Conservation (phyloP, 2,113 vertebrate species). For the Scatophagus argus region DNA sequence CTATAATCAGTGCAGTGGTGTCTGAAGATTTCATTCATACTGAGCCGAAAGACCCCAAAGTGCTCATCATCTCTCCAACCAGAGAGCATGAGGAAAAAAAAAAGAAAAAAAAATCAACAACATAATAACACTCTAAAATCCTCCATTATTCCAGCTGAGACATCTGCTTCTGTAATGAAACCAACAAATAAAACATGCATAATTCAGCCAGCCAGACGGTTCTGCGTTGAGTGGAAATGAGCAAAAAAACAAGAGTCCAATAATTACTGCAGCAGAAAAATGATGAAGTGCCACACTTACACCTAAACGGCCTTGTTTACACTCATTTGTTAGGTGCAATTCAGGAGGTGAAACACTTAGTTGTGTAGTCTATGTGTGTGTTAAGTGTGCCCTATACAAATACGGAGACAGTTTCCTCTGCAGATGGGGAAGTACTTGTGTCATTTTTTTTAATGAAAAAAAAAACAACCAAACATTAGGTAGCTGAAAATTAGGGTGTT, state of each 20-base stretch:
- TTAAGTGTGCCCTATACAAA: not conserved
- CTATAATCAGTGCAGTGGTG: conserved; percentile 14
- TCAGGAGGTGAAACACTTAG: conserved; percentile 45
- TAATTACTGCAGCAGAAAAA: conserved; percentile 66
- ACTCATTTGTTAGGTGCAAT: conserved; percentile 65
- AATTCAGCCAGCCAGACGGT: conserved; percentile 66
- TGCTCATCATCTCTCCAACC: conserved; percentile 48
- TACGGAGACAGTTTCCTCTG: conserved; percentile 15
- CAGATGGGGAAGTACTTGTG: conserved; percentile 31
- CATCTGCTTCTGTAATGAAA: conserved; percentile 76
- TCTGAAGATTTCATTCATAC: conserved; percentile 45
- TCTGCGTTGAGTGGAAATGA: conserved; percentile 46
- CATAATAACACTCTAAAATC: conserved; percentile 61
- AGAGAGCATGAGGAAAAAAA: not conserved
- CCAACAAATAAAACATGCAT: conserved; percentile 77
- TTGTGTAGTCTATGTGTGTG: conserved; percentile 17
- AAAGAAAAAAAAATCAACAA: not conserved
- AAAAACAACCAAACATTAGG: conserved; percentile 51
- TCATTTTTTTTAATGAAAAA: conserved; percentile 53
- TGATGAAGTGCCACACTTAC: conserved; percentile 68
- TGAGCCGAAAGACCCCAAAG: conserved; percentile 35
- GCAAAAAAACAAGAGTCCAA: conserved; percentile 37
- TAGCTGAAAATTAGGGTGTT: conserved; percentile 31
- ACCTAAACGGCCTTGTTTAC: conserved; percentile 69
- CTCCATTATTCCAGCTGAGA: conserved; percentile 64